Percentiles rank a stretch among this genome's conserved stretches.
phyloP scores from a whole-genome alignment of 2,888 invertebrate genomes.

The Drosophila infuscata region DNA sequence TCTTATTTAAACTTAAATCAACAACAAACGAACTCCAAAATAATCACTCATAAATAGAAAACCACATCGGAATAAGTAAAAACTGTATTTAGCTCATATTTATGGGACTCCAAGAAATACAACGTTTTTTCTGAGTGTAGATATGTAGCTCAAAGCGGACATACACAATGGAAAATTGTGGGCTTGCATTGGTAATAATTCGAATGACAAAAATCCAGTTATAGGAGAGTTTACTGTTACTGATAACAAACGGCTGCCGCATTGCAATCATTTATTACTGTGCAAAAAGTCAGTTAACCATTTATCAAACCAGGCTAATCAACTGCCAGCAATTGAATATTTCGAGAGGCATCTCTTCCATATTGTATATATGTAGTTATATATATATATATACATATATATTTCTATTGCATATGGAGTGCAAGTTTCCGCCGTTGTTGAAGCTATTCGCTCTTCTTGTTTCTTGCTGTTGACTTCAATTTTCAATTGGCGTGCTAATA shows the following conservation, averaged over 20 bases:
- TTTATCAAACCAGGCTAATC: neutral
- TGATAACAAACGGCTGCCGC: too few relatives aligned
- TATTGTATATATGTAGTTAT: neutral
- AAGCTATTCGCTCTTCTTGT: constrained; percentile 11
- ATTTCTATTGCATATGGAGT: neutral
- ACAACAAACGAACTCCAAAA: neutral
- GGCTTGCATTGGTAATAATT: constrained; percentile 12
- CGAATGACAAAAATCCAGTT: neutral
- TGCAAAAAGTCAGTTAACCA: neutral
- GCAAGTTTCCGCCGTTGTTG: neutral
- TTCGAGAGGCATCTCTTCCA: neutral
- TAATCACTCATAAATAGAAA: neutral
- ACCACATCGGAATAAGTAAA: neutral
- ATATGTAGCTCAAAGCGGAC: neutral
- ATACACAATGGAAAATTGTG: constrained; percentile 57
- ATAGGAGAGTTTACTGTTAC: too few relatives aligned
- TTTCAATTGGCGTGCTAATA: constrained; percentile 84
- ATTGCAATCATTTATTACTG: neutral
- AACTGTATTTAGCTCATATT: neutral
- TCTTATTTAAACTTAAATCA: neutral
- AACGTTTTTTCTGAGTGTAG: neutral
- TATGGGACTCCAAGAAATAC: neutral
- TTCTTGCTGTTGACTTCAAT: constrained; percentile 57
- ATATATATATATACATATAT: neutral
- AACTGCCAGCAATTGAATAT: neutral